Conservation (phyloP, 2,888 invertebrate species). For the Metellina segmentata region DNA sequence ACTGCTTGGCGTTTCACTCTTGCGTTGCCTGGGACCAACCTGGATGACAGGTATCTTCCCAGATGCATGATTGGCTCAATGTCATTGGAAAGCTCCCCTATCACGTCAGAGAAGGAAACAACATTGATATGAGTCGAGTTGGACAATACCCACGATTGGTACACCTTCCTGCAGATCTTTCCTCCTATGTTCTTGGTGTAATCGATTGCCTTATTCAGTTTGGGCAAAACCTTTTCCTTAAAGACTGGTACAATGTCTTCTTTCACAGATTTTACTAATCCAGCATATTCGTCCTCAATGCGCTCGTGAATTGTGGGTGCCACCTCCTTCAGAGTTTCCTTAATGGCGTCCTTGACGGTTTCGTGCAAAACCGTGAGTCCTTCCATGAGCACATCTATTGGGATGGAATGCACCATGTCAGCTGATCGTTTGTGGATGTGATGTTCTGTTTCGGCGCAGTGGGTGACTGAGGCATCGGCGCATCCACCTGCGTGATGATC, state of each 20-base stretch:
- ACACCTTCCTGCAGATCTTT: not conserved
- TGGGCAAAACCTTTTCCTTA: not conserved
- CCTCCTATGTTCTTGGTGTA: slow-evolving; percentile 2
- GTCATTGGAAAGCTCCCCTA: slow-evolving; percentile 22
- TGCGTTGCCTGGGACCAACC: not conserved
- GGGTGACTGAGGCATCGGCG: slow-evolving; percentile 14
- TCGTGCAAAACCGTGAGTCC: not conserved
- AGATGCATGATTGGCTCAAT: slow-evolving; percentile 51
- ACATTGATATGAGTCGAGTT: slow-evolving; percentile 51
- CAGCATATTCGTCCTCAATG: not conserved
- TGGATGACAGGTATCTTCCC: slow-evolving; percentile 39
- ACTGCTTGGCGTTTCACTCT: not conserved
- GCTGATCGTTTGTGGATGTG: slow-evolving; percentile 1
- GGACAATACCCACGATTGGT: slow-evolving; percentile 25
- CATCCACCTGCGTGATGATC: slow-evolving; percentile 33
- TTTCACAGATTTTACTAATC: not conserved
- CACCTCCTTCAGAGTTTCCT: not conserved
- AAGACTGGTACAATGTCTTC: slow-evolving; percentile 10
- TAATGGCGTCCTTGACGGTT: not conserved
- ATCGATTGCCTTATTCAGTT: not conserved
- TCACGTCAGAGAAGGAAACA: slow-evolving; percentile 37
- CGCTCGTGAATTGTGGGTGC: slow-evolving; percentile 20
- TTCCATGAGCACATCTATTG: slow-evolving; percentile 20
- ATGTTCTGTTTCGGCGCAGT: slow-evolving; percentile 37
- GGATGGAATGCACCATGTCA: slow-evolving; percentile 17